Percentiles rank a stretch among this genome's conserved stretches.
Conservation (phyloP, 1,140 invertebrate genomes). For the Heliconius nattereri region DNA sequence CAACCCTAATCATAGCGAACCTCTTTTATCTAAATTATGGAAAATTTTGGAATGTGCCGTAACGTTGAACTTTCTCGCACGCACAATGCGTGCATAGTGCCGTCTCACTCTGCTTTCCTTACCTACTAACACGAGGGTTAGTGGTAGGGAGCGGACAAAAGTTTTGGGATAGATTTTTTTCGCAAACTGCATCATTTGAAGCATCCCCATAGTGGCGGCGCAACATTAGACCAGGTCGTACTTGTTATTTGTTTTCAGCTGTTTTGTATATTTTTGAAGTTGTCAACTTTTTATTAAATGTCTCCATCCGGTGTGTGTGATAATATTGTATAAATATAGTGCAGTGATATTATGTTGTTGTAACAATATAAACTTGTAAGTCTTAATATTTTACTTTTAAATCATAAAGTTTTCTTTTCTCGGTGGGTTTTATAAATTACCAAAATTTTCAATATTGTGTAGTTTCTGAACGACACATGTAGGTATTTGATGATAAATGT, state of each 20-base stretch:
- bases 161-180: conserved; percentile 78
- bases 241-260: conserved; percentile 23
- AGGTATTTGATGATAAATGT: conserved; percentile 10
- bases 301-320: conserved; percentile 28
- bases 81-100: conserved; percentile 38
- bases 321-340: conserved; percentile 8
- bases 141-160: conserved; percentile 72
- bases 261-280: conserved; percentile 32
- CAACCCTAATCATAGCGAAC: conserved; percentile 80
- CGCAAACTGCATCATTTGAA: conserved; percentile 72
- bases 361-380: neutral
- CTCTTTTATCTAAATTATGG: conserved; percentile 80
- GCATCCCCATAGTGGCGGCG: conserved; percentile 50
- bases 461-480: neutral
- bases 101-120: conserved; percentile 56
- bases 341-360: conserved; percentile 3
- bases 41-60: conserved; percentile 78
- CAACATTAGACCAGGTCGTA: conserved; percentile 44
- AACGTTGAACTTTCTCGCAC: conserved; percentile 56
- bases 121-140: conserved; percentile 68
- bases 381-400: neutral
- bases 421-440: neutral
- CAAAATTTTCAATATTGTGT: neutral
- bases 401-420: neutral
- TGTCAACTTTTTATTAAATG: conserved; percentile 30